These are phyloP conservation scores for Cichlasoma orientale DNA, from an alignment of 2,797 vertebrate genomes.

Conservation along the genomic window DNA sequence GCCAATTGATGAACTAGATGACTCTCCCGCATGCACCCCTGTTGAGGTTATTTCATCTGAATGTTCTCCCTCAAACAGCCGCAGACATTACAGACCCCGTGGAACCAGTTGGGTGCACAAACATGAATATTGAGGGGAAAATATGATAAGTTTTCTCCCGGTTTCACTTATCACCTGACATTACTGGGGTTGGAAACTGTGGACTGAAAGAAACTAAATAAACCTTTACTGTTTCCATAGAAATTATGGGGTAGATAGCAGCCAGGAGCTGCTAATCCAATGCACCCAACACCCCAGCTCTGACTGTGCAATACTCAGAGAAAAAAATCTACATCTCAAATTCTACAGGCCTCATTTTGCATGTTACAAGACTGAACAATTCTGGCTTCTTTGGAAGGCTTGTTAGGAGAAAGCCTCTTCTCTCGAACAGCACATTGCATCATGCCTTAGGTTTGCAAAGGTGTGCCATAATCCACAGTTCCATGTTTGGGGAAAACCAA, in stretches of 20 bases:
- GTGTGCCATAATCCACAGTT: no score
- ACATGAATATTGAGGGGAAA: fast-evolving
- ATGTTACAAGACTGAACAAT: no score
- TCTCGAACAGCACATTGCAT: no score
- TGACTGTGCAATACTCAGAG: no score
- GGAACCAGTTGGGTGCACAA: not conserved
- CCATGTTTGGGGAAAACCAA: no score
- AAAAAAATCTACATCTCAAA: no score
- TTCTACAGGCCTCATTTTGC: no score
- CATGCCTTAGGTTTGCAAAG: no score
- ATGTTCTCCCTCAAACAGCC: not conserved
- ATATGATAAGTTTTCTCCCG: not conserved
- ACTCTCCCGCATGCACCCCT: not conserved
- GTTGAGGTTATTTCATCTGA: not conserved
- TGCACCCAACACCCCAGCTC: no score
- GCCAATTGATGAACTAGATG: not conserved
- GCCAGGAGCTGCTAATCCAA: not conserved
- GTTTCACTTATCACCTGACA: not conserved
- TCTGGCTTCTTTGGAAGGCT: no score
- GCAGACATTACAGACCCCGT: not conserved
- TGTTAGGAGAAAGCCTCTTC: no score
- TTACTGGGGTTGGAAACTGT: not conserved
- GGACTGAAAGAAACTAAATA: not conserved
- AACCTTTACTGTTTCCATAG: not conserved
- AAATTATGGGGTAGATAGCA: not conserved